Evolutionary conservation across 2,113 vertebrate species (phyloP).

Genomic region (Dinomys branickii): DNA sequence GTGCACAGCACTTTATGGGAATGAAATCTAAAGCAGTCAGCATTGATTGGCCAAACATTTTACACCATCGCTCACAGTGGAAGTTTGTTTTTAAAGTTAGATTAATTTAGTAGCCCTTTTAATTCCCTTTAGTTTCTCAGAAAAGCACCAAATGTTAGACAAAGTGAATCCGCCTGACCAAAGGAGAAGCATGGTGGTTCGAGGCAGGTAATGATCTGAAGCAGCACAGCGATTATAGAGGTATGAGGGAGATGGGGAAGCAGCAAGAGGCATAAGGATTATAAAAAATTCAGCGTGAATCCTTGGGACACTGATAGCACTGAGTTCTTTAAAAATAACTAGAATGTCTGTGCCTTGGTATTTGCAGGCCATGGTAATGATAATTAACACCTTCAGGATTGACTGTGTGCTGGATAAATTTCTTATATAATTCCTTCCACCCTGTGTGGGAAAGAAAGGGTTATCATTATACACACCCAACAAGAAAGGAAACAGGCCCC

Average conservation of each 20-base stretch:
- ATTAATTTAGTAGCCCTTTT: conserved; percentile 8
- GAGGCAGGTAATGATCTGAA: background rate
- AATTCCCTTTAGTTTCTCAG: background rate
- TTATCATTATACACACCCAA: background rate
- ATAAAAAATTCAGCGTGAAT: background rate
- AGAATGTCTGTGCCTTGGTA: background rate
- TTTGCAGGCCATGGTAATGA: background rate
- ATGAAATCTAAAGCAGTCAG: background rate
- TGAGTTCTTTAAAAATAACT: background rate
- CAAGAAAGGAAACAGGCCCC: background rate
- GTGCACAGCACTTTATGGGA: background rate
- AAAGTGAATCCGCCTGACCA: background rate
- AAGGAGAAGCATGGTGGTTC: background rate
- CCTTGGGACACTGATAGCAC: background rate
- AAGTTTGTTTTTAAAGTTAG: background rate
- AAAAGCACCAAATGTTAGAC: background rate
- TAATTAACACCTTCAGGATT: background rate
- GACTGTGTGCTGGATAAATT: background rate
- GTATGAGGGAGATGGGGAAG: background rate
- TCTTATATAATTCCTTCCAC: background rate
- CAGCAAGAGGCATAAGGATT: background rate
- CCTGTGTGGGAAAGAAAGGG: rapidly evolving
- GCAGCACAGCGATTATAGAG: background rate
- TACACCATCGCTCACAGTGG: background rate
- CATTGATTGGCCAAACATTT: background rate